A percentile compares a stretch with the other conserved stretches of the same genome.
Evolutionary conservation across 2,113 vertebrate species (phyloP).

Genomic region (Pyrgilauda ruficollis): DNA sequence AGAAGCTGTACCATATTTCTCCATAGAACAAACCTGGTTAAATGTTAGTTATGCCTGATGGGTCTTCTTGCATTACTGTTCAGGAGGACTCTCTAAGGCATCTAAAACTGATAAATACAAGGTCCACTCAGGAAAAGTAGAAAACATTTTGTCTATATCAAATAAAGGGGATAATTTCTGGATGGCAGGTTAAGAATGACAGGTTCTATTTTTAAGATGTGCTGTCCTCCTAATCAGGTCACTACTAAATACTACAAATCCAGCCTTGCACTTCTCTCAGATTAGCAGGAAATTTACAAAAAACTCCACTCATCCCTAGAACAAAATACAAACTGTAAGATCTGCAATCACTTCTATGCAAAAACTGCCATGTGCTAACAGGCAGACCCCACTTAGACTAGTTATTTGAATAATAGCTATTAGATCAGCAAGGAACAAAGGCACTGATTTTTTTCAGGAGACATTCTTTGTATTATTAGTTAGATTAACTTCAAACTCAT

Average conservation of each 20-base stretch:
- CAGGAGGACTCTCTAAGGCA: background rate
- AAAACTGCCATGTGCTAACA: background rate
- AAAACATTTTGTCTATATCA: background rate
- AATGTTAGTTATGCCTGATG: background rate
- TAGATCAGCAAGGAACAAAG: background rate
- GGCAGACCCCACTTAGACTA: background rate
- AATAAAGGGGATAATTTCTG: background rate
- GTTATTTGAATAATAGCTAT: background rate
- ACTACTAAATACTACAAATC: background rate
- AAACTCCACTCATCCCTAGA: background rate
- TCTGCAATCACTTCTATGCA: background rate
- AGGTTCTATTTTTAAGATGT: background rate
- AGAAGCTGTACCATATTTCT: background rate
- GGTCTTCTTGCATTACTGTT: background rate
- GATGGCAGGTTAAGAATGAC: background rate
- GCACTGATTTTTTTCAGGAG: background rate
- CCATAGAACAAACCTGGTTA: background rate
- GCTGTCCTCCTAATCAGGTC: background rate
- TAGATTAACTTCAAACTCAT: slow-evolving; percentile 4
- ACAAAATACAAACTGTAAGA: background rate
- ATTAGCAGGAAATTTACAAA: background rate
- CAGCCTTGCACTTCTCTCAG: background rate
- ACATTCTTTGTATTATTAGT: background rate
- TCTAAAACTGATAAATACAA: background rate
- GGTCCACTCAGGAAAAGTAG: background rate